Evolutionary conservation across 2,888 invertebrate genomes (phyloP).

Genomic region (Sclerodermus sp.): DNA sequence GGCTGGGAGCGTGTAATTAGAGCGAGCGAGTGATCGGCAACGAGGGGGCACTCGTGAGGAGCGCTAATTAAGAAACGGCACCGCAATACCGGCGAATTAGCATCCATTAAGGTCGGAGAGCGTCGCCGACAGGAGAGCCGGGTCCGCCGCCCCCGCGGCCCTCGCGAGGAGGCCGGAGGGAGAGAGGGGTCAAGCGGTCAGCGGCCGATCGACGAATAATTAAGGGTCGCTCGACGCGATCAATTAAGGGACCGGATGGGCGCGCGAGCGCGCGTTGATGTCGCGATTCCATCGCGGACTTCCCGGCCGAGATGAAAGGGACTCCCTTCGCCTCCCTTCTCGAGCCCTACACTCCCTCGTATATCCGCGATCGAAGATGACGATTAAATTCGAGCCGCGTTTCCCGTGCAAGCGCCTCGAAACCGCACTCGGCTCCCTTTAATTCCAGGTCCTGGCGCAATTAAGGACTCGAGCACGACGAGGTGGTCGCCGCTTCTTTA

Average conservation of each 20-base stretch:
- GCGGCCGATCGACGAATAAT: no score
- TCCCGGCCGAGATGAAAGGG: constrained; percentile 9
- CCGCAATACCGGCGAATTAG: constrained; percentile 42
- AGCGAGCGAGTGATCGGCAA: constrained; percentile 23
- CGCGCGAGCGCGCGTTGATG: no score
- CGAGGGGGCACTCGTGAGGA: constrained; percentile 28
- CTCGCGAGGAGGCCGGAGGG: constrained; percentile 13
- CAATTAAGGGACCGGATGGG: constrained; percentile 29
- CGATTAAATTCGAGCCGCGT: constrained; percentile 18
- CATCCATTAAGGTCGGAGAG: constrained; percentile 31
- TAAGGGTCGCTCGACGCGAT: constrained; percentile 36
- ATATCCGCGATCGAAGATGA: constrained; percentile 1
- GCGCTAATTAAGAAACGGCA: constrained; percentile 39
- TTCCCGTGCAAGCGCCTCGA: no score
- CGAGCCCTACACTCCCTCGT: neutral
- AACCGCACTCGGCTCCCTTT: no score
- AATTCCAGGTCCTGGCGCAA: no score
- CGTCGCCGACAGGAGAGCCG: constrained; percentile 29
- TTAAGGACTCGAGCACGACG: no score
- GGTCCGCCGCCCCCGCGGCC: constrained; percentile 1
- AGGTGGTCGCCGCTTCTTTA: no score
- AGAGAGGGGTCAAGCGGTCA: no score
- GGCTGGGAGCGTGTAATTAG: constrained; percentile 33
- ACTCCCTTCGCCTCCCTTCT: no score
- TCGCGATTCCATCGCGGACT: constrained; percentile 27